Base-by-base conservation (phyloP, 1,140 invertebrate genomes). In the Muscidifurax raptorellus region DNA sequence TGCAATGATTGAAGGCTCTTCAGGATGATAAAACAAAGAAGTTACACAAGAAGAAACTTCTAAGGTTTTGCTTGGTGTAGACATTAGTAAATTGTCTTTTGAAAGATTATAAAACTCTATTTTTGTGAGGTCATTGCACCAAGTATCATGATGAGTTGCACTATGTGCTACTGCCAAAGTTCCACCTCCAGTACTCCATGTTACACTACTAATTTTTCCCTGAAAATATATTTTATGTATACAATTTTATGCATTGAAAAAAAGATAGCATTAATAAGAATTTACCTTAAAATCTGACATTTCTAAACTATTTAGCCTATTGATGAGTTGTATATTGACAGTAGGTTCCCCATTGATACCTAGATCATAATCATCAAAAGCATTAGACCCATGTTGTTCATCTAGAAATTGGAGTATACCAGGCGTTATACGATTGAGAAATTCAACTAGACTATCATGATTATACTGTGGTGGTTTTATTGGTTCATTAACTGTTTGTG, bases 161-260 rank as follows among this genome's bases (percentile, higher is more conserved):
- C 90, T 90, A 69, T 92, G 88, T 5, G 88, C 89, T 71, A 93
- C 85, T 13, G 89, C 91, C 47, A 93, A 85, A 3, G 90, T 91
- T 86, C 92, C 92, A 40, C 93, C 92, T 78, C 89, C 90, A n/a
- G 88, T 90, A 75, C 92, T 93, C 93, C 93, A 93, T 44, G 89
- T 90, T 64, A 91, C 71, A 32, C 88, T 89, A 72, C 90, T 93
- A 79, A 93, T 86, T 90, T 93, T 93, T 15, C 84, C 89, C 92
- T 93, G 69, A 13, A 89, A 89, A 82, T 71, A 71, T 30, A 64
- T 22, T 32, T 36, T 12, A 67, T 25, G n/a, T n/a, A n/a, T n/a
- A n/a, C n/a, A n/a, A n/a, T n/a, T n/a, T n/a, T n/a, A n/a, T n/a
- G n/a, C n/a, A n/a, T n/a, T n/a, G n/a, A n/a, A n/a, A n/a, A n/a